Evolutionary conservation across 1,140 invertebrate species (phyloP), one percentile per base, ranked within the genome.

Genomic region (Sesamia nonagrioides): DNA sequence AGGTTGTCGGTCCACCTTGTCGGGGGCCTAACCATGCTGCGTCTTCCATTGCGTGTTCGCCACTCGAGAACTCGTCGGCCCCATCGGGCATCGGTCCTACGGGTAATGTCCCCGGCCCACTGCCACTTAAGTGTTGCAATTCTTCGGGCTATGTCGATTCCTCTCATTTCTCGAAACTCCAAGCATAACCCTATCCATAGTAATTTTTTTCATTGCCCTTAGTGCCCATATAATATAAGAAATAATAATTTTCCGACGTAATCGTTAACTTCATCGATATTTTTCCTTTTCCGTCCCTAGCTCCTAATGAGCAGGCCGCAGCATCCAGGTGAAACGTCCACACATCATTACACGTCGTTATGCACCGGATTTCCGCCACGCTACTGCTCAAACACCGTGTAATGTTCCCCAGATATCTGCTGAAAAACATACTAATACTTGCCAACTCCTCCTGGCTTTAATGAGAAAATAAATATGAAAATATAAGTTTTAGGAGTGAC

Each of bases 271-370:
- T 17, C 48, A 85, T 86, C 82, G 83, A 82, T 60, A 82, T 15
- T 50, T 8, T 1, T 40, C 0, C 68, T 40, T 17, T 42, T 66
- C 33, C 84, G 79, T 74, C 86, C 61, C 88, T 88, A 80, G 15
- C 33, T 79, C 61, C 88, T 92, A 92, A 93, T 88, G 88, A 92
- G 77, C 82, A 69, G 68, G 48, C 82, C 80, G 63, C 72, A 37
- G 82, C 80, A 82, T 82, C 81, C 91, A 92, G 91, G 91, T 93
- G 86, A 93, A 86, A 82, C 84, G 91, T 93, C 89, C 84, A 85
- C 91, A 93, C 89, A 73, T 93, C 91, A 85, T 93, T 89, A 91
- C 83, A 77, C 61, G 69, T 78, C 75, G 75, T 82, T 80, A 82
- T 60, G 52, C 77, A 80, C 88, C 90, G 91, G 91, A 92, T 91